A percentile compares a stretch with the other conserved stretches of the same genome.
These are phyloP conservation scores for Latheticus oryzae DNA, from an alignment of 2,888 invertebrate species.

Conservation along the genomic window DNA sequence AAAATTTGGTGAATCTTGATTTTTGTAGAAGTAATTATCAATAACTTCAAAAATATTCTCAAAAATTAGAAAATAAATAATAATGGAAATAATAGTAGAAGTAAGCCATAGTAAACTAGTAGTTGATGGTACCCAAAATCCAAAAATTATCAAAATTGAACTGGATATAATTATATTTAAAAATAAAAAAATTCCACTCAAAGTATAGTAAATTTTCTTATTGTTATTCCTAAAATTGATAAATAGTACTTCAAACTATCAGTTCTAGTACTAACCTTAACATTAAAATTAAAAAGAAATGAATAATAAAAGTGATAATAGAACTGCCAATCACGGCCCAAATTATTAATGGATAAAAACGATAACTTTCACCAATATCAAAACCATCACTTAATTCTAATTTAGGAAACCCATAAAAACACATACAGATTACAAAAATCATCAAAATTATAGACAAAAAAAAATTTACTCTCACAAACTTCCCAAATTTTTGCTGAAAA, in stretches of 20 bases:
- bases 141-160: conserved; percentile 47
- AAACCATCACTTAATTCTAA: conserved; percentile 50
- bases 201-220: too few species aligned
- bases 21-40: neutral
- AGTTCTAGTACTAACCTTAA: too few species aligned
- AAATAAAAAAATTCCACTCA: conserved; percentile 21
- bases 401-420: conserved; percentile 48
- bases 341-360: conserved; percentile 37
- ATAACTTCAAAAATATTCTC: conserved; percentile 45
- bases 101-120: conserved; percentile 51
- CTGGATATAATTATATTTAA: conserved; percentile 37
- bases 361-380: conserved; percentile 39
- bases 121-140: conserved; percentile 52
- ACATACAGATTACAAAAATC: conserved; percentile 44
- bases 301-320: too few species aligned
- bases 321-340: too few species aligned
- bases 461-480: conserved; percentile 42
- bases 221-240: too few species aligned
- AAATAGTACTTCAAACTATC: too few species aligned
- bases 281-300: too few species aligned
- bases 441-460: conserved; percentile 48
- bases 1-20: neutral
- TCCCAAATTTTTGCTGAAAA: conserved; percentile 7
- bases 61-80: conserved; percentile 48
- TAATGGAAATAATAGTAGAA: conserved; percentile 41